Conservation (phyloP, 2,797 vertebrate genomes). For the Thripadectes ignobilis region DNA sequence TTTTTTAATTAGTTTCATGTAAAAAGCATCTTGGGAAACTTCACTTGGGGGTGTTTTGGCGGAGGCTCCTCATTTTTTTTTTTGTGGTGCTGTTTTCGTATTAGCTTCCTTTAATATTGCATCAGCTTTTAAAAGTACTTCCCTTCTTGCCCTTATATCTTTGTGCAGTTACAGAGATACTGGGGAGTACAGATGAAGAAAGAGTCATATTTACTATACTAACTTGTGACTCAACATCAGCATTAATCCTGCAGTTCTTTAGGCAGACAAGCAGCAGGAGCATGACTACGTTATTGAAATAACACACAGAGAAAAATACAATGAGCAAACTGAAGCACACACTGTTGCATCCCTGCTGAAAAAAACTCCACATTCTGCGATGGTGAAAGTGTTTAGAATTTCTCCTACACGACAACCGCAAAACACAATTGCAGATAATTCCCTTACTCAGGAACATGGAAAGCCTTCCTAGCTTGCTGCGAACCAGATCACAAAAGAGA, state of each 20-base stretch:
- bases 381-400: not conserved
- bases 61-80: not conserved
- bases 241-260: not conserved
- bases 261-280: not conserved
- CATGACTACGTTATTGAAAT: slow-evolving; percentile 3
- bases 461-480: not conserved
- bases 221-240: not conserved
- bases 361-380: not conserved
- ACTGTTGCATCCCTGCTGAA: not conserved
- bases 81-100: not conserved
- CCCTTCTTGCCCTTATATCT: not conserved
- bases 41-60: not conserved
- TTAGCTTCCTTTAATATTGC: not conserved
- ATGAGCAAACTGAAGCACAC: not conserved
- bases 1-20: not conserved
- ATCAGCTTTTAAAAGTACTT: not conserved
- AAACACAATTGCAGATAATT: not conserved
- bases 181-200: not conserved
- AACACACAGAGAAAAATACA: not conserved
- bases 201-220: not conserved
- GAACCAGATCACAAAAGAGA: not conserved
- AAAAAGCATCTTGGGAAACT: not conserved
- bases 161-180: not conserved
- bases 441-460: not conserved
- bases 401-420: not conserved